Base-by-base conservation (phyloP, 1,140 invertebrate genomes). In the Geopemphigus sp. region DNA sequence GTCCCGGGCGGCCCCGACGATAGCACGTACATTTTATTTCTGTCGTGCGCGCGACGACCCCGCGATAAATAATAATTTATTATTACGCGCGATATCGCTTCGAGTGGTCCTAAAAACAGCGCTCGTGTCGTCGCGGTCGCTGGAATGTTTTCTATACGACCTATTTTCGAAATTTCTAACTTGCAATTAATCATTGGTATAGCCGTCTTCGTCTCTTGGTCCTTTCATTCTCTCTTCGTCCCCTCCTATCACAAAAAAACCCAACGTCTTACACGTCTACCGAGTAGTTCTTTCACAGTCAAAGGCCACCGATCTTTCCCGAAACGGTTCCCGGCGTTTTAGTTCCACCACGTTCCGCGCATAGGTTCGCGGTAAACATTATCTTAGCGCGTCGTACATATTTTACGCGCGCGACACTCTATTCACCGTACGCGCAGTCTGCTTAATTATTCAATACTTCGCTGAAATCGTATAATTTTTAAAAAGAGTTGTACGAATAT, bases 161-260 rank as follows among this genome's bases (percentile, higher is more conserved):
- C 39, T 12, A 50, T 22, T 22, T 1, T 22, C n/a, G 4, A 26
- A 70, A 29, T 8, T 29, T 11, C 14, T 17, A 15, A 53, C 22
- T 29, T 53, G 47, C 24, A 53, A 72, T 72, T 72, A 72, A 72
- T 72, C 47, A 72, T 72, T 53, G n/a, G n/a, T n/a, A n/a, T n/a
- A 72, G 68, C 8, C 24, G 24, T 53, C 26, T 72, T 53, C 22
- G 0, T 47, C 17, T 22, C 19, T 39, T 8, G 3, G 8, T 22
- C 63, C n/a, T n/a, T n/a, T 66, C n/a, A 14, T 45, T 45, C 19
- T n/a, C 17, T 66, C n/a, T n/a, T n/a, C n/a, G n/a, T n/a, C n/a
- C n/a, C n/a, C n/a, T n/a, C n/a, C n/a, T n/a, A n/a, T 45, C 39
- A 66, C 39, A 66, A 66, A 22, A 66, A 66, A 39, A 39, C 3